Conservation (phyloP, 2,888 invertebrate genomes). For the Scaptomyza cyrtandrae region DNA sequence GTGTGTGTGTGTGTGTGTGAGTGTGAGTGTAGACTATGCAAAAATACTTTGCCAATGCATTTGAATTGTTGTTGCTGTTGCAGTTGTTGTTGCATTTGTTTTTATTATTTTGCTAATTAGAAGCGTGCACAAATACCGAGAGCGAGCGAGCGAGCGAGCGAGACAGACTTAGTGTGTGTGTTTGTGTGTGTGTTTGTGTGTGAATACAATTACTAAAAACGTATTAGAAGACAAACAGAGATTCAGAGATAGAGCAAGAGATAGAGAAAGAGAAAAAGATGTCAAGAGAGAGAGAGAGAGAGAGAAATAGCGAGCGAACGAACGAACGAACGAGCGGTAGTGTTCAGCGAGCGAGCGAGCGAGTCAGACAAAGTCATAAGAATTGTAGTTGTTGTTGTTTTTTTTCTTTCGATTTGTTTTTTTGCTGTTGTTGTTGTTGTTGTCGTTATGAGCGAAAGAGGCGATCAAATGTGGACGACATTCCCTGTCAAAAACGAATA, state of each 20-base stretch:
- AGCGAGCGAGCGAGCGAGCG: conserved; percentile 50
- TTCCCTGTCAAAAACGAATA: conserved; percentile 2
- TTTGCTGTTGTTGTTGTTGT: conserved; percentile 7
- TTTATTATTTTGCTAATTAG: conserved; percentile 53
- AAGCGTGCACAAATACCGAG: conserved; percentile 65
- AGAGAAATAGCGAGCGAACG: conserved; percentile 35
- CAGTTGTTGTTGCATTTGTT: conserved; percentile 18
- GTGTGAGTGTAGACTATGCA: conserved; percentile 66
- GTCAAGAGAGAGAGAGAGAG: conserved; percentile 11
- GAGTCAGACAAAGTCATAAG: conserved; percentile 49
- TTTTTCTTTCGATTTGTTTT: background rate
- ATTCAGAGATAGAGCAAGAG: conserved; percentile 31
- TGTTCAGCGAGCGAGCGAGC: conserved; percentile 42
- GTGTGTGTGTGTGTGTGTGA: conserved; percentile 26
- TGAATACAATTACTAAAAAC: conserved; percentile 44
- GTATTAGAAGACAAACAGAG: conserved; percentile 32
- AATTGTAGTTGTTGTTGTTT: background rate
- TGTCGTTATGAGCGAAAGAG: conserved; percentile 31
- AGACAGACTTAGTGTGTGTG: conserved; percentile 34
- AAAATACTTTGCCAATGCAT: conserved; percentile 72
- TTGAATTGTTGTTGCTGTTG: conserved; percentile 41
- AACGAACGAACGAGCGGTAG: conserved; percentile 33
- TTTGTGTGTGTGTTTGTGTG: conserved; percentile 15
- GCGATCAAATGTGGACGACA: conserved; percentile 32
- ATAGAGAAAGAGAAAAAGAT: conserved; percentile 6